Evolutionary conservation across 35 echinoderm and acorn worm genomes (phyloP).

Genomic region (Nesometra sesokonis): DNA sequence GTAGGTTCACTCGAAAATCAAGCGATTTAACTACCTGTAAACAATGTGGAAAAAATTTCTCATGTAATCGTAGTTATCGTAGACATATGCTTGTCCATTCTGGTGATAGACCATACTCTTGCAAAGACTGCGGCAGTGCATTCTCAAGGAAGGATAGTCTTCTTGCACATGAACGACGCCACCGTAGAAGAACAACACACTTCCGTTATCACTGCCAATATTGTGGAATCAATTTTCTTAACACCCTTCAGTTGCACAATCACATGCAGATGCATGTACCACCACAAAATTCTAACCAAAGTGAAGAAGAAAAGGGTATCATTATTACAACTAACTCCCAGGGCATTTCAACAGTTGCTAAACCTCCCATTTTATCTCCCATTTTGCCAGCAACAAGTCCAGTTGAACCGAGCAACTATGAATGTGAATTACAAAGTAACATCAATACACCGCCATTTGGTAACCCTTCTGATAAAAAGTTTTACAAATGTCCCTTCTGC

Average conservation of each 20-base stretch:
- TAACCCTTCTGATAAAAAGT: neutral
- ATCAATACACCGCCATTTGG: neutral
- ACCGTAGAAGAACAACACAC: neutral
- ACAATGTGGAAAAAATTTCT: neutral
- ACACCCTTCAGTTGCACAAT: neutral
- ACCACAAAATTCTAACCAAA: neutral
- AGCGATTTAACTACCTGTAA: neutral
- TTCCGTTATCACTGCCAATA: neutral
- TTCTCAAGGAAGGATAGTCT: neutral
- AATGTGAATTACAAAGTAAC: neutral
- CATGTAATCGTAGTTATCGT: neutral
- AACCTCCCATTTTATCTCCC: too few relatives aligned
- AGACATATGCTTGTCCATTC: neutral
- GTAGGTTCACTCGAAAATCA: neutral
- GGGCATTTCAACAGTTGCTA: too few relatives aligned
- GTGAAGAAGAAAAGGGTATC: neutral
- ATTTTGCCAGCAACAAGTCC: neutral
- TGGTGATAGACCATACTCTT: neutral
- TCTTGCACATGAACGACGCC: neutral
- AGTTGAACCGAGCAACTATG: neutral
- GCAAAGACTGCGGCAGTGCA: neutral
- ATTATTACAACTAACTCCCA: too few relatives aligned
- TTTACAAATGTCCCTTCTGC: neutral
- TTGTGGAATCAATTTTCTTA: neutral
- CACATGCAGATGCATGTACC: neutral